A percentile compares a stretch with the other conserved stretches of the same genome.
Evolutionary conservation across 2,797 vertebrate genomes (phyloP).

Genomic region (Tadarida brasiliensis): DNA sequence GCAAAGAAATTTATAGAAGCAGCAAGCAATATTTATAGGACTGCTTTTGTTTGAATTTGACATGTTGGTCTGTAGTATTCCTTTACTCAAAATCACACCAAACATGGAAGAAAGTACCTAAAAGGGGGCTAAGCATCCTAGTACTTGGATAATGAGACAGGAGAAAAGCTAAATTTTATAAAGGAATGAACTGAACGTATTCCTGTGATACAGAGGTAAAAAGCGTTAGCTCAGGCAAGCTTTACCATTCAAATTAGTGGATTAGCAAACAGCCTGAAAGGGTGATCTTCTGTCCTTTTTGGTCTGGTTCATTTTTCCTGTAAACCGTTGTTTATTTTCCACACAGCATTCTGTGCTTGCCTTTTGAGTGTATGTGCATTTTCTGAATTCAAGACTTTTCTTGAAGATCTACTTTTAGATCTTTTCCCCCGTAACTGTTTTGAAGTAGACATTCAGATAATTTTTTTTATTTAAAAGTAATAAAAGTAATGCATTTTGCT

Average conservation of each 20-base stretch:
- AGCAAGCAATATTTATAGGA: conserved; percentile 84
- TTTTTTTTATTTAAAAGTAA: conserved; percentile 86
- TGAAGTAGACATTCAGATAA: conserved; percentile 71
- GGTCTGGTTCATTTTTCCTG: conserved; percentile 47
- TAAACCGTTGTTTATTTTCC: conserved; percentile 70
- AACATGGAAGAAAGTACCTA: conserved; percentile 63
- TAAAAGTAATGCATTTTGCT: conserved; percentile 81
- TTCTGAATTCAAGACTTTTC: conserved; percentile 76
- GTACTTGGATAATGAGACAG: conserved; percentile 57
- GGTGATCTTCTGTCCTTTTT: conserved; percentile 69
- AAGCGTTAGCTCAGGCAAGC: conserved; percentile 76
- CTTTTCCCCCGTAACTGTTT: conserved; percentile 74
- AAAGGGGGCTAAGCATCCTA: conserved; percentile 72
- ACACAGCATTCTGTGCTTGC: conserved; percentile 24
- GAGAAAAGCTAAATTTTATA: conserved; percentile 63
- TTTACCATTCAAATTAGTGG: conserved; percentile 80
- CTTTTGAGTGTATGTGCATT: conserved; percentile 79
- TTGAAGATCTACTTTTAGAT: conserved; percentile 59
- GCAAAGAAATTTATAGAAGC: conserved; percentile 89
- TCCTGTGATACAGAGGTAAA: conserved; percentile 73
- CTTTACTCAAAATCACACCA: conserved; percentile 65
- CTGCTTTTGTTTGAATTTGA: conserved; percentile 75
- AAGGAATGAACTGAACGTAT: conserved; percentile 78
- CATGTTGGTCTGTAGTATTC: conserved; percentile 53
- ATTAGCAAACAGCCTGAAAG: conserved; percentile 70